Evolutionary conservation across 2,888 invertebrate genomes (phyloP), one percentile per base, ranked within the genome.

Genomic region (Operophtera brumata): DNA sequence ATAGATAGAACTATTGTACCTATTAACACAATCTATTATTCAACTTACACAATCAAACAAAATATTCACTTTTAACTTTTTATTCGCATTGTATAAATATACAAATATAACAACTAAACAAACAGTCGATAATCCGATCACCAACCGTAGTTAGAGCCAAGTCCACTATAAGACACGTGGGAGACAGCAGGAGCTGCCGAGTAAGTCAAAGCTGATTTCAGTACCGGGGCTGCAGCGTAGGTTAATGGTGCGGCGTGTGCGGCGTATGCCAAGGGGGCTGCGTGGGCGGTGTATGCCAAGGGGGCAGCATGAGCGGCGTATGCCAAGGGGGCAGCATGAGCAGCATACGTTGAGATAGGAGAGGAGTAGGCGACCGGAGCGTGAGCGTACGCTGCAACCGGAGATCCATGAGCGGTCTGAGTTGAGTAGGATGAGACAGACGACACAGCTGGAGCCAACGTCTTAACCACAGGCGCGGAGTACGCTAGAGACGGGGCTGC

Each of bases 131-230:
- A 68, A 70, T 47, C 62, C 73, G 82, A 84, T 92, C 92, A 94
- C 91, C 92, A 94, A 67, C 90, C 92, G 82, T 93, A 94, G 78
- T 80, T 75, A 64, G 91, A 91, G 62, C 92, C 92, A 53, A 92
- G 89, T 57, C 93, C 93, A 64, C 87, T 91, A 89, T 93, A 94
- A 66, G 91, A 83, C 59, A 92, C 91, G 77, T 94, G 93, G 55
- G 94, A 92, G 36, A 93, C 93, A 54, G 91, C 77, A 14, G 81
- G 81, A 34, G 92, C 92, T 36, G 93, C 92, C 28, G 91, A 90
- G 81, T 92, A 92, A 26, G 88, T 76, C 44, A 92, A 67, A 46
- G 87, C 89, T 39, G 85, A 76, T 57, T 83, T 83, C 53, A 77
- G 64, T 13, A 75, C 89, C 62, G 75, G 90, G 69, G 70, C 81